A percentile compares a stretch with the other conserved stretches of the same genome.
These are phyloP conservation scores for Chrysopa pallens DNA, from an alignment of 1,140 invertebrate genomes.

Conservation along the genomic window DNA sequence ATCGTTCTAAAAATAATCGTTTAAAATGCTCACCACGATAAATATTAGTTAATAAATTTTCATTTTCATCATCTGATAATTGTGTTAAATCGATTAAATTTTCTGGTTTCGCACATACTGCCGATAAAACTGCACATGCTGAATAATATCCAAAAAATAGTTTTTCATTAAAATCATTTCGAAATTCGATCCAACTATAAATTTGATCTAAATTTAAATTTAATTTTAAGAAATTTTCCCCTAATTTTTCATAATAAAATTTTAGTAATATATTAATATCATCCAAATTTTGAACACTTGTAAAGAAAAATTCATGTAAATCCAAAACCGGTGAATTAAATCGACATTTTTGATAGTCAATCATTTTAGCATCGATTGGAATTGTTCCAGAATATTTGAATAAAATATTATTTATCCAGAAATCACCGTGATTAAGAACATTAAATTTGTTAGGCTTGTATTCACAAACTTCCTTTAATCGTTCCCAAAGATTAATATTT, in stretches of 20 bases:
- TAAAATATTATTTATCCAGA: conserved; percentile 11
- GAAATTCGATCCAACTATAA: background rate
- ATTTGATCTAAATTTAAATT: background rate
- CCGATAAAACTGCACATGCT: background rate
- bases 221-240: background rate
- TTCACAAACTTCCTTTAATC: background rate
- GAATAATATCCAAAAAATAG: conserved; percentile 2
- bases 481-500: background rate
- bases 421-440: conserved; percentile 11
- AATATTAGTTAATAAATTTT: background rate
- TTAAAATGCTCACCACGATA: background rate
- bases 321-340: conserved; percentile 7
- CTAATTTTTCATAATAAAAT: background rate
- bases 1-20: background rate
- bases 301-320: conserved; percentile 6
- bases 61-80: background rate
- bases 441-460: background rate
- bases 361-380: conserved; percentile 1
- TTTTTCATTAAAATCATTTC: conserved; percentile 1
- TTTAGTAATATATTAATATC: background rate
- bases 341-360: conserved; percentile 5
- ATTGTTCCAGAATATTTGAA: conserved; percentile 4
- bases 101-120: background rate
- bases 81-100: background rate
- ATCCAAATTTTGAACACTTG: background rate